Evolutionary conservation across 2,113 vertebrate genomes (phyloP).

Genomic region (Phainopepla nitens): DNA sequence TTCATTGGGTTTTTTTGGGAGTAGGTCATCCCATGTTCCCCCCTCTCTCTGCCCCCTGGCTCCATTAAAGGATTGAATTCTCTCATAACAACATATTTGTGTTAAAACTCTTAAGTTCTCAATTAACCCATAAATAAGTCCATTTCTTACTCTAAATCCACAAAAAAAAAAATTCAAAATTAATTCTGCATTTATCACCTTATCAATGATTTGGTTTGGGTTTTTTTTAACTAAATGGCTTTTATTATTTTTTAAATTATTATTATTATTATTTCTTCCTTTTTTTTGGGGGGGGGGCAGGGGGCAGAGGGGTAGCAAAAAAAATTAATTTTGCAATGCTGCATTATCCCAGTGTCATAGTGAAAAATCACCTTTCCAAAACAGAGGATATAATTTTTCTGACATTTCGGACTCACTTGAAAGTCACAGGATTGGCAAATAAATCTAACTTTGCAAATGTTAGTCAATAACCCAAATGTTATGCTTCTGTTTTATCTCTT

Average conservation of each 20-base stretch:
- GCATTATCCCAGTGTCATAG: neutral
- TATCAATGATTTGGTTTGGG: neutral
- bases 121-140: neutral
- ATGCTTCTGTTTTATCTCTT: neutral
- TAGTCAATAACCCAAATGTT: neutral
- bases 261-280: neutral
- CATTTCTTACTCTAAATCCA: neutral
- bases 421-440: neutral
- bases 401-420: neutral
- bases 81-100: neutral
- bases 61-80: neutral
- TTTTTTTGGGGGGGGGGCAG: accelerated
- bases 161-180: neutral
- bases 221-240: neutral
- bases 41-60: accelerated
- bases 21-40: accelerated
- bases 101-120: neutral
- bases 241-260: neutral
- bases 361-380: neutral
- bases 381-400: neutral
- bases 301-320: neutral
- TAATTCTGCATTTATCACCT: neutral
- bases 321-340: neutral
- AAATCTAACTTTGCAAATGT: neutral
- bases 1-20: neutral